Conservation (phyloP, 2,888 invertebrate species). For the Drosophila aldrichi region DNA sequence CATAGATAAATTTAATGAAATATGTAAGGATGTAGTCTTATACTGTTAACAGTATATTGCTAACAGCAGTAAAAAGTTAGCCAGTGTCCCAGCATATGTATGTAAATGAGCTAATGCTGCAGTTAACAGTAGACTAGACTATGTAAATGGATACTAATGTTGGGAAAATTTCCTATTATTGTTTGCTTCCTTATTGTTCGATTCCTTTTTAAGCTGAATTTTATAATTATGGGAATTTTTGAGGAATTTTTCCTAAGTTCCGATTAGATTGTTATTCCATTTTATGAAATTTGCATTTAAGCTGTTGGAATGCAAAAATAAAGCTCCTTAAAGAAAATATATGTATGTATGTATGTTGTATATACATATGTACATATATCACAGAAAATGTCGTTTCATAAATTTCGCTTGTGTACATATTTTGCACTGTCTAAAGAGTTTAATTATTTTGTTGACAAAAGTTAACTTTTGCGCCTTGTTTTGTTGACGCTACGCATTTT, state of each 20-base stretch:
- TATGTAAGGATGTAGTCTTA: neutral
- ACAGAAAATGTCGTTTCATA: constrained; percentile 23
- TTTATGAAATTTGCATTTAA: neutral
- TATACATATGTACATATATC: neutral
- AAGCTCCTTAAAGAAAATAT: neutral
- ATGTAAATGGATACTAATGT: neutral
- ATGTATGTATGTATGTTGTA: neutral
- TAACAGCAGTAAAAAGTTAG: neutral
- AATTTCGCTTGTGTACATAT: constrained; percentile 52
- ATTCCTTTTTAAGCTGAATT: neutral
- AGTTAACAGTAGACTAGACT: neutral
- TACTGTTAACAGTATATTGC: neutral
- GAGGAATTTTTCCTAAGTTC: neutral
- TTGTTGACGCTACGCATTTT: constrained; percentile 51
- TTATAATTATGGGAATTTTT: neutral
- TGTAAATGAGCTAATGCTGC: neutral
- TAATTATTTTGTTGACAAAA: constrained; percentile 75
- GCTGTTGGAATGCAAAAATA: constrained; percentile 19
- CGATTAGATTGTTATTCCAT: neutral
- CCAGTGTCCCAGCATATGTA: neutral
- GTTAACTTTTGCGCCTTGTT: constrained; percentile 64
- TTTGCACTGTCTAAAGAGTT: constrained; percentile 61
- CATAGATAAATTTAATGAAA: neutral
- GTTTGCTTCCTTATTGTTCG: too few relatives aligned
- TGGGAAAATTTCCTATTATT: neutral